A percentile compares a stretch with the other conserved stretches of the same genome.
These are phyloP conservation scores for Venusia cambrica DNA, from an alignment of 2,888 invertebrate species.

Conservation along the genomic window DNA sequence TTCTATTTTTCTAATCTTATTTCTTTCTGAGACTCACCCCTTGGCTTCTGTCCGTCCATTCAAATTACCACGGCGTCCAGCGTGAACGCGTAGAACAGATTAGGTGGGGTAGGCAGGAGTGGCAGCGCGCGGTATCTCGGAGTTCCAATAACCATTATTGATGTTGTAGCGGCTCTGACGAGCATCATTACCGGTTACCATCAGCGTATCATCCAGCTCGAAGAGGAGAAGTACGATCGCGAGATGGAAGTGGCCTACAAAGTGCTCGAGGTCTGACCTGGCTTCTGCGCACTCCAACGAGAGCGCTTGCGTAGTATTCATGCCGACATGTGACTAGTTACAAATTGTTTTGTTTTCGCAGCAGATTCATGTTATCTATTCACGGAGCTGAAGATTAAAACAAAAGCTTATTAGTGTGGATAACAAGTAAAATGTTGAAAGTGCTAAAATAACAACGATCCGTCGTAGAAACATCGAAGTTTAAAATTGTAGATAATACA, in stretches of 20 bases:
- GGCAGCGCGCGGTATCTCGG: slow-evolving; percentile 29
- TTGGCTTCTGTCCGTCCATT: slow-evolving; percentile 57
- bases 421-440: slow-evolving; percentile 65
- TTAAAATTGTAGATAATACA: slow-evolving; percentile 57
- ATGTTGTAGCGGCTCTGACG: slow-evolving; percentile 84
- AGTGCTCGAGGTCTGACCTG: slow-evolving; percentile 94
- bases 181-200: slow-evolving; percentile 89
- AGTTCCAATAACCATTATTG: slow-evolving; percentile 61
- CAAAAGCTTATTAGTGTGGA: slow-evolving; percentile 75
- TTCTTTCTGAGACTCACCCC: slow-evolving; percentile 59
- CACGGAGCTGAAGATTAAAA: slow-evolving; percentile 63
- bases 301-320: slow-evolving; percentile 71
- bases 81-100: slow-evolving; percentile 26
- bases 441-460: slow-evolving; percentile 73
- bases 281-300: slow-evolving; percentile 67
- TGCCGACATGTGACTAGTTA: slow-evolving; percentile 75
- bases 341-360: slow-evolving; percentile 72
- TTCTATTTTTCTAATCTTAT: slow-evolving; percentile 54
- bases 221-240: slow-evolving; percentile 98
- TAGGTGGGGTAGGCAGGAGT: slow-evolving; percentile 16
- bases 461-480: slow-evolving; percentile 58
- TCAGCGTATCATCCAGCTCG: slow-evolving; percentile 89
- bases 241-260: slow-evolving; percentile 97
- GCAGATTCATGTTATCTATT: slow-evolving; percentile 61
- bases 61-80: slow-evolving; percentile 39